Percentiles rank a stretch among this genome's conserved stretches.
phyloP scores from a whole-genome alignment of 37 sponge, comb jelly and placozoan species.

The Cladorhizidae sp. region DNA sequence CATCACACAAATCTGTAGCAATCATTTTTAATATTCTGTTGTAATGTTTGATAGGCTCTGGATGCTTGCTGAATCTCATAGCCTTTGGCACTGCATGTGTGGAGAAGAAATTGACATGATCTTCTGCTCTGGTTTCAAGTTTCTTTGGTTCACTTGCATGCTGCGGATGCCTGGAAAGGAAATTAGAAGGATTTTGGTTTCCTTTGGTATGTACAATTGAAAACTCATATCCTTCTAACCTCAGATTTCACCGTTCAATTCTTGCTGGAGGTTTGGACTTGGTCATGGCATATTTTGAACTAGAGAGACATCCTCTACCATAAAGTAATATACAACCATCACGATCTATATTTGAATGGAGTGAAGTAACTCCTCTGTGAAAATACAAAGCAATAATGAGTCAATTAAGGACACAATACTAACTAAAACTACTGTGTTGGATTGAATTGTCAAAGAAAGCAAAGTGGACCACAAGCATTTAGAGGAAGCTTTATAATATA shows the following conservation, averaged over 20 bases:
- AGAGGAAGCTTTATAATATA: no score
- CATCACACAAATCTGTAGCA: not conserved
- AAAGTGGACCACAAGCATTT: no score
- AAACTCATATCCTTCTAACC: conserved; percentile 50
- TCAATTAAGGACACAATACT: no score
- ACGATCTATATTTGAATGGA: no score
- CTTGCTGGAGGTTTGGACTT: conserved; percentile 65
- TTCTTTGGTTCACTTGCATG: not conserved
- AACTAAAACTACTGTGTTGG: no score
- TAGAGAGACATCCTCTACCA: no score
- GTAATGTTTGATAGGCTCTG: conserved; percentile 11
- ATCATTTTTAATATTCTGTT: not conserved
- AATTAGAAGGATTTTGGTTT: conserved; percentile 43
- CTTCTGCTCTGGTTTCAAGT: conserved; percentile 7
- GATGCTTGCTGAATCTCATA: conserved; percentile 42
- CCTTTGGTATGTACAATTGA: conserved; percentile 40
- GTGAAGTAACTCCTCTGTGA: no score
- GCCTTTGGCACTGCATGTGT: conserved; percentile 36
- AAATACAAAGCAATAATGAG: no score
- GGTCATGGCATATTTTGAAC: no score
- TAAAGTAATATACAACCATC: no score
- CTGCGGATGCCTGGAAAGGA: conserved; percentile 47
- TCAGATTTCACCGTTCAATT: conserved; percentile 45
- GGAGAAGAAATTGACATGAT: conserved; percentile 16
- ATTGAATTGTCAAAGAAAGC: no score